Base-by-base conservation (phyloP, 2,888 invertebrate genomes). In the Stratiomys singularior region DNA sequence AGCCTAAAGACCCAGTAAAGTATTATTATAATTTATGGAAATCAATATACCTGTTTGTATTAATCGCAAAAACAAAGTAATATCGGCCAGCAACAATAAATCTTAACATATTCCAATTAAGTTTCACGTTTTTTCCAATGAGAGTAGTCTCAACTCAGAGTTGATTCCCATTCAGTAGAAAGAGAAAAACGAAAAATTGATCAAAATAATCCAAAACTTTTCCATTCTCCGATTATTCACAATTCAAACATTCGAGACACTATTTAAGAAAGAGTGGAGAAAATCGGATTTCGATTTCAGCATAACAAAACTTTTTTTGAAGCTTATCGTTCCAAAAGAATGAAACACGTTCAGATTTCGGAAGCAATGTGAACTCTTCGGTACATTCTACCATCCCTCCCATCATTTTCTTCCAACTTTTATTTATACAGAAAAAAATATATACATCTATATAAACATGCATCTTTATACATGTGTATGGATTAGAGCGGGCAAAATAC, bases 171-270 rank as follows among this genome's bases (percentile, higher is more conserved):
- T n/a, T n/a, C n/a, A n/a, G n/a, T n/a, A n/a, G n/a, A n/a, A n/a
- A 37, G 37, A 37, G 37, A 37, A 37, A 9, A 3, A 37, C 9
- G 37, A 37, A 37, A 37, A 37, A 37, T 5, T 37, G 52, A 13
- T 52, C 15, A 52, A 52, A 52, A 52, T 52, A 5, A 13, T 52
- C 7, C 7, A 1, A 52, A 52, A 52, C 52, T 52, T 52, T 52
- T 15, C 4, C 18, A 18, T 52, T 18, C 1, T 52, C 52, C 15
- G 52, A 52, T 52, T 52, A 52, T 13, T 52, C 52, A 52, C 52
- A 52, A 52, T 52, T 52, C 52, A 52, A 52, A 52, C 52, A 52
- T 52, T 52, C 15, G n/a, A 52, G 52, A 52, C 15, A 52, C 52
- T 18, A 52, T 52, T 52, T 37, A 52, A 15, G 18, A 52, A 15